Base-by-base conservation (phyloP, 2,113 vertebrate species). In the Bufo gargarizans region DNA sequence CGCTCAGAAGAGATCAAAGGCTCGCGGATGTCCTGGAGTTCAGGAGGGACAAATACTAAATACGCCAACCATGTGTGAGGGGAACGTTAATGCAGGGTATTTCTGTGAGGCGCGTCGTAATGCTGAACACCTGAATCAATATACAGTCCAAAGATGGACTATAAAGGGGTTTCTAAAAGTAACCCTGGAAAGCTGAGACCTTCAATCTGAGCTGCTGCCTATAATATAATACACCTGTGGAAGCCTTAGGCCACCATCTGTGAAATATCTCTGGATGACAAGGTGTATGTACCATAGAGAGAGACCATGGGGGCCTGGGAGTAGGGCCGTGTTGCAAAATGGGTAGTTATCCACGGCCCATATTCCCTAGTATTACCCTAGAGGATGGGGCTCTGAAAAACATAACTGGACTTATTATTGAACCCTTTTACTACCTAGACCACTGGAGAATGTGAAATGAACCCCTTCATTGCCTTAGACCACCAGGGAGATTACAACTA, bases 81-180 rank as follows among this genome's bases (percentile, higher is more conserved):
- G 59, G 80, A 82, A 65, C 45, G 43, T 45, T 82, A 82, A 65
- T 82, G 80, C 59, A 33, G 59, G 80, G 43, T 81, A 56, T 43
- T 13, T 22, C 33, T 58, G 78, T 17, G n/a, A 43, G 56, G 56
- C 22, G 49, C 19, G 6, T 82, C 59, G 14, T 47, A 45, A 65
- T 82, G 80, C 59, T 49, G 45, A 65, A 63, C 80, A 82, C 80
- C 58, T 82, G 80, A 49, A n/a, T 82, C 58, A 82, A 82, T 82
- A 82, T n/a, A 49, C 17, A 20, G 20, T 22, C 20, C 20, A 56
- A 56, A n/a, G 49, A 6, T 20, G 47, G 74, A n/a, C 74, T n/a
- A 77, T 20, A 55, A 55, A 1, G 19, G 77, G 77, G 56, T 78
- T 33, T 33, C 33, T n/a, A 53, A 78, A 5, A 50, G 72, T 49